These are phyloP conservation scores for Andrena chrysosceles DNA, from an alignment of 2,888 invertebrate species.

Conservation along the genomic window DNA sequence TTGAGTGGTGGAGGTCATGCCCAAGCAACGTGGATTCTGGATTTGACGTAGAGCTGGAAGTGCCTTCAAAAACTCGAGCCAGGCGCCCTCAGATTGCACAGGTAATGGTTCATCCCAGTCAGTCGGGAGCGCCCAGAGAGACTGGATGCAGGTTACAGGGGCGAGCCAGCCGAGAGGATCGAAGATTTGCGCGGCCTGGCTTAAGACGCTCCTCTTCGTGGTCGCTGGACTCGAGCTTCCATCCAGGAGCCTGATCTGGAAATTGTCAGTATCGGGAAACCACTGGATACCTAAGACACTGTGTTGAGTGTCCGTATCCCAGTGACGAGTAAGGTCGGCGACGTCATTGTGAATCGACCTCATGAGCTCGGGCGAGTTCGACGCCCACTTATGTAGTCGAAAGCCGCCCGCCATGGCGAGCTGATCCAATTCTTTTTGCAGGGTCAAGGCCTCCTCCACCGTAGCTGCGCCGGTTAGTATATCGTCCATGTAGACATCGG, in stretches of 20 bases:
- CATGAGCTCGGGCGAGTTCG: not conserved
- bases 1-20: not conserved
- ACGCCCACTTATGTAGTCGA: constrained; percentile 31
- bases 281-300: constrained; percentile 51
- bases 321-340: not conserved
- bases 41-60: constrained; percentile 26
- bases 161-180: constrained; percentile 58
- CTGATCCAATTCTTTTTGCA: constrained; percentile 20
- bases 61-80: constrained; percentile 29
- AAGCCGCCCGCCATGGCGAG: constrained; percentile 59
- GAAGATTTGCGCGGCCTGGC: constrained; percentile 50
- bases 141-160: constrained; percentile 52
- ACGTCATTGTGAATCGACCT: not conserved
- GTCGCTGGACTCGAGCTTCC: no score
- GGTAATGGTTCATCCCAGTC: constrained; percentile 54
- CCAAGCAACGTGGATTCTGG: constrained; percentile 46
- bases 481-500: constrained; percentile 61
- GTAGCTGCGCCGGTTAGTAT: constrained; percentile 45
- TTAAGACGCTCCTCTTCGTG: constrained; percentile 50
- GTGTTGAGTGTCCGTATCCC: not conserved
- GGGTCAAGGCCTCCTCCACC: not conserved
- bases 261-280: constrained; percentile 40
- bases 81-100: not conserved
- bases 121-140: constrained; percentile 45
- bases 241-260: not conserved